Base-by-base conservation (phyloP, 1,140 invertebrate species). In the Scaptodrosophila lebanonensis region DNA sequence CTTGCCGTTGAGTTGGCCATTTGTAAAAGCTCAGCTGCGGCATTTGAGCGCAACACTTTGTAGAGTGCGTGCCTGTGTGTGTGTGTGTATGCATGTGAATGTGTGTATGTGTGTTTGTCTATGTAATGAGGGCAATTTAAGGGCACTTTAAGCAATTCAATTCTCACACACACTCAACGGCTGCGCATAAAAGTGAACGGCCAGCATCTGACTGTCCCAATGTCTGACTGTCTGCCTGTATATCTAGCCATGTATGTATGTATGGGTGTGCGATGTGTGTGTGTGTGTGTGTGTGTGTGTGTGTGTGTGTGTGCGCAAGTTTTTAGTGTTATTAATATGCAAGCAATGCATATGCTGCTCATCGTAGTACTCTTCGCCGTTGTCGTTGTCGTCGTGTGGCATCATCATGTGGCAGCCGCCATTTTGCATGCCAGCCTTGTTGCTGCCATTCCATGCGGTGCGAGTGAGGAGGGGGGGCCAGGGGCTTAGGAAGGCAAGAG, bases 51-150 rank as follows among this genome's bases (percentile, higher is more conserved):
- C 22, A 66, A 69, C 66, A 71, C 52, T 66, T 76, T 70, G 62
- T 57, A 60, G 22, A 66, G 47, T 58, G 53, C 38, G 36, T 48
- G 27, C 58, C 40, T 39, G 2, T 51, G 3, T 48, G 9, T 60
- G 42, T 30, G 33, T 13, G 6, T 9, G 18, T 52, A 13, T 49
- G 22, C 43, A 13, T 42, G 15, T 29, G 7, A 43, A 40, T 35
- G 40, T 62, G 42, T 47, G 42, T 54, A 32, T 66, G 58, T 62
- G 54, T 72, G 73, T 72, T 68, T 77, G 67, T 65, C 73, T 77
- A 77, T 72, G 73, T 73, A 79, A 79, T 79, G 68, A 79, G 68
- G 73, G 60, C 73, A 79, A 79, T 79, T 79, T 79, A 73, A 79
- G 73, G 53, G 51, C 61, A 79, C 73, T 79, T 79, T 47, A 79